Percentiles rank a stretch among this genome's conserved stretches.
phyloP scores from a whole-genome alignment of 2,797 vertebrate species.

The Etheostoma nigrum region DNA sequence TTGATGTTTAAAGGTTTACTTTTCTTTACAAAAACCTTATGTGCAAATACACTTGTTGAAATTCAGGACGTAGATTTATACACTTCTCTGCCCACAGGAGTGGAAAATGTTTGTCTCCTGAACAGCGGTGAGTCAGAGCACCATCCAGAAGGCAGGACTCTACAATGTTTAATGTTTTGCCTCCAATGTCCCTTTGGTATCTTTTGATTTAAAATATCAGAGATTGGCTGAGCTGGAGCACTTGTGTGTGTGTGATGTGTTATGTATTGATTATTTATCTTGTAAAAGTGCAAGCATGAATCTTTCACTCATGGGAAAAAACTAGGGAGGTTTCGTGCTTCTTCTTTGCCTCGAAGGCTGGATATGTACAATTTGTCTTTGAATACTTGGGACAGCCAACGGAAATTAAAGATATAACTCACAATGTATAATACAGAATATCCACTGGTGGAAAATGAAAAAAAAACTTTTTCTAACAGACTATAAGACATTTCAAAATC shows the following conservation, averaged over 20 bases:
- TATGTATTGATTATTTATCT: slow-evolving; percentile 46
- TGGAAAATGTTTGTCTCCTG: slow-evolving; percentile 35
- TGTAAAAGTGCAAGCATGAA: slow-evolving; percentile 49
- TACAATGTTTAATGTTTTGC: slow-evolving; percentile 32
- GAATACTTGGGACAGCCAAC: slow-evolving; percentile 19
- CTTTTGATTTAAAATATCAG: slow-evolving; percentile 35
- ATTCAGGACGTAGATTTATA: slow-evolving; percentile 31
- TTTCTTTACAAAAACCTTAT: slow-evolving; percentile 9
- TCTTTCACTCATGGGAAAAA: slow-evolving; percentile 44
- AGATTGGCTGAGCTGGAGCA: slow-evolving; percentile 11
- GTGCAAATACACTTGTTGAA: slow-evolving; percentile 32
- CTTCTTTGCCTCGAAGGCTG: slow-evolving; percentile 42
- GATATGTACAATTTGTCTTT: slow-evolving; percentile 27
- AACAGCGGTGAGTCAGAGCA: slow-evolving; percentile 24
- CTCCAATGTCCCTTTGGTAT: slow-evolving; percentile 21
- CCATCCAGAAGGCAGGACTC: slow-evolving; percentile 16
- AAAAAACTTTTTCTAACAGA: slow-evolving; percentile 22
- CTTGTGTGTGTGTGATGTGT: slow-evolving; percentile 22
- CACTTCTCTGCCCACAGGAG: slow-evolving; percentile 32
- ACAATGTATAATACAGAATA: slow-evolving; percentile 25
- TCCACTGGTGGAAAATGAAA: slow-evolving; percentile 28
- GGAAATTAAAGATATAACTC: slow-evolving; percentile 65
- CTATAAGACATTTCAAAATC: slow-evolving; percentile 18
- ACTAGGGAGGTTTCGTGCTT: slow-evolving; percentile 6
- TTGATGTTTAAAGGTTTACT: neutral